Evolutionary conservation across 2,888 invertebrate genomes (phyloP).

Genomic region (Nudaria mundana): DNA sequence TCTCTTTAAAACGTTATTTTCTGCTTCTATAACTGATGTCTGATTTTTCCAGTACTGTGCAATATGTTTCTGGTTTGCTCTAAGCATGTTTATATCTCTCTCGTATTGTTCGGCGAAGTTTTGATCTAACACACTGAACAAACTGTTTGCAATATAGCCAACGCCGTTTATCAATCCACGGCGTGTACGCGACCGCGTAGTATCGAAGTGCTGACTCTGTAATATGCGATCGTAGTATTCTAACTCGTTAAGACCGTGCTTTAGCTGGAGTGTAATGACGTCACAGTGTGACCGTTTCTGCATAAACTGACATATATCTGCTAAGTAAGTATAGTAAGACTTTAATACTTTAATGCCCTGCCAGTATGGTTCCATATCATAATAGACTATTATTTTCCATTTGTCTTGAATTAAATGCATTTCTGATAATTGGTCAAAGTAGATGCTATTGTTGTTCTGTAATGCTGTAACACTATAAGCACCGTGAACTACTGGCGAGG

Average conservation of each 20-base stretch:
- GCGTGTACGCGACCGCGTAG: neutral
- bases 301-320: neutral
- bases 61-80: neutral
- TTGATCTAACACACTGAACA: slow-evolving; percentile 3
- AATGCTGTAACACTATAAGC: neutral
- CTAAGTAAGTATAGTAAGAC: neutral
- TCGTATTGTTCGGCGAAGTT: slow-evolving; percentile 2
- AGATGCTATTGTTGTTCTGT: neutral
- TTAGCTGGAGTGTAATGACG: neutral
- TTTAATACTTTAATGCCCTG: neutral
- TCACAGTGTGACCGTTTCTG: neutral
- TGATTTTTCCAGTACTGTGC: neutral
- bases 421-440: slow-evolving; percentile 3
- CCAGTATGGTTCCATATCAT: slow-evolving; percentile 2
- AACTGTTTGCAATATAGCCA: slow-evolving; percentile 1
- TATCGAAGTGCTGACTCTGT: neutral
- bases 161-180: slow-evolving; percentile 4
- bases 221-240: neutral
- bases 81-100: neutral
- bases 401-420: slow-evolving; percentile 4
- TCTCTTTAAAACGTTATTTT: neutral
- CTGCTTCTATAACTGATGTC: neutral
- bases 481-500: neutral
- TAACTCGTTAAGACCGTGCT: neutral
- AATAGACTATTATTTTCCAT: slow-evolving; percentile 4